These are phyloP conservation scores for Xiphorhynchus erythropygius DNA, from an alignment of 2,797 vertebrate species.

Conservation along the genomic window DNA sequence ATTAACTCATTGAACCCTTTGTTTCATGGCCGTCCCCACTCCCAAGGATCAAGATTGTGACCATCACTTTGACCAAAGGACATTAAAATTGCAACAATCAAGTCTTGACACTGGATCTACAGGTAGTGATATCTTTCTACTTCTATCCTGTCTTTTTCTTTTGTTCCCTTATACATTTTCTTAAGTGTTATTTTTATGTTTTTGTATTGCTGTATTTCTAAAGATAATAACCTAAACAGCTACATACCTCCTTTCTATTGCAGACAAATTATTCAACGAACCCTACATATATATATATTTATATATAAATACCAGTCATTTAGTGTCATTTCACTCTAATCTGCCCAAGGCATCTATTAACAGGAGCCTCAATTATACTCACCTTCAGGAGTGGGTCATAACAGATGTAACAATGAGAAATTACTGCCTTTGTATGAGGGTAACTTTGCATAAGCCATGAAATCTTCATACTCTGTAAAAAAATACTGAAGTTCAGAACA, in stretches of 20 bases:
- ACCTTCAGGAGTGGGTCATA: background rate
- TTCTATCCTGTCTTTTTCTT: background rate
- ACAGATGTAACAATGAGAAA: background rate
- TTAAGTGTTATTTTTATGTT: background rate
- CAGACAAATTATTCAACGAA: background rate
- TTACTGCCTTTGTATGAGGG: background rate
- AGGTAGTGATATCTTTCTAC: background rate
- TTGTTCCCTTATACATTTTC: background rate
- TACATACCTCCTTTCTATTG: background rate
- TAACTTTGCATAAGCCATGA: background rate
- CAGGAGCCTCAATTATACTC: background rate
- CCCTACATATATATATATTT: background rate
- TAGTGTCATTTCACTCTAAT: background rate
- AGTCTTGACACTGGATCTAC: background rate
- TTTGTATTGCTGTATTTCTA: background rate
- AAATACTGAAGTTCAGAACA: background rate
- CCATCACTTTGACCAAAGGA: background rate
- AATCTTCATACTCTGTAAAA: background rate
- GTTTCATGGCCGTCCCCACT: fast-evolving
- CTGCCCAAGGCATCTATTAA: background rate
- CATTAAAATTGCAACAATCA: background rate
- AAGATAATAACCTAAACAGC: background rate
- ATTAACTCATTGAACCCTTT: background rate
- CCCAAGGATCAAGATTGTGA: background rate
- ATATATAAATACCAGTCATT: background rate